phyloP scores from a whole-genome alignment of 2,888 invertebrate species.

The Merodon equestris region DNA sequence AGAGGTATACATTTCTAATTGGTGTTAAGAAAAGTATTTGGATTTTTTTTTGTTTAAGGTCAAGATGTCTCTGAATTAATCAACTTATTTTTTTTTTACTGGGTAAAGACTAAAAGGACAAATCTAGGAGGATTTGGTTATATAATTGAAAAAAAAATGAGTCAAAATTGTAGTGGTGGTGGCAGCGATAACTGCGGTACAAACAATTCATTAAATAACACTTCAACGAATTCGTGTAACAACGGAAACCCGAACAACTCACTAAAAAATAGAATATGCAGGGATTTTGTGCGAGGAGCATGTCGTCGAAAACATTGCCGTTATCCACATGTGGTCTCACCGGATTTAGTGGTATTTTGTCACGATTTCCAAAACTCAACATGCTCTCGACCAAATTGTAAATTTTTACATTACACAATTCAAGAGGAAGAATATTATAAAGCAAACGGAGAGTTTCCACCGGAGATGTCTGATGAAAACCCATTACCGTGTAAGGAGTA shows the following conservation, averaged over 20 bases:
- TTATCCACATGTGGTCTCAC: conserved; percentile 71
- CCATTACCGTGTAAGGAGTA: conserved; percentile 74
- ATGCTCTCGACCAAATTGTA: conserved; percentile 86
- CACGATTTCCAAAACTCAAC: conserved; percentile 87
- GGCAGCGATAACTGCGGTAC: conserved; percentile 4
- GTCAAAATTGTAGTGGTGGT: conserved; percentile 21
- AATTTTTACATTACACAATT: conserved; percentile 87
- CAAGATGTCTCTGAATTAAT: too few species aligned
- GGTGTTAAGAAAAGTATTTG: too few species aligned
- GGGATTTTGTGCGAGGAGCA: conserved; percentile 82
- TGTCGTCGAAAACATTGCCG: conserved; percentile 77
- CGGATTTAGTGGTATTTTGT: conserved; percentile 80
- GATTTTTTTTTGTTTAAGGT: too few species aligned
- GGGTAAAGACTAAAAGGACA: too few species aligned
- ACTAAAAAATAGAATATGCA: conserved; percentile 77
- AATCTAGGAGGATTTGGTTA: too few species aligned
- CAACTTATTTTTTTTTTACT: too few species aligned
- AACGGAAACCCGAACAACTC: conserved; percentile 34
- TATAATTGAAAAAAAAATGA: conserved; percentile 22
- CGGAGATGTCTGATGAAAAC: conserved; percentile 57
- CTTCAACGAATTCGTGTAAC: not conserved
- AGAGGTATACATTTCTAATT: too few species aligned
- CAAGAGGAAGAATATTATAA: conserved; percentile 88
- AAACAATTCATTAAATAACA: conserved; percentile 32
- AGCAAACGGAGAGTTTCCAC: conserved; percentile 85